Conservation (phyloP, 2,888 invertebrate species). For the Xestia sexstrigata region DNA sequence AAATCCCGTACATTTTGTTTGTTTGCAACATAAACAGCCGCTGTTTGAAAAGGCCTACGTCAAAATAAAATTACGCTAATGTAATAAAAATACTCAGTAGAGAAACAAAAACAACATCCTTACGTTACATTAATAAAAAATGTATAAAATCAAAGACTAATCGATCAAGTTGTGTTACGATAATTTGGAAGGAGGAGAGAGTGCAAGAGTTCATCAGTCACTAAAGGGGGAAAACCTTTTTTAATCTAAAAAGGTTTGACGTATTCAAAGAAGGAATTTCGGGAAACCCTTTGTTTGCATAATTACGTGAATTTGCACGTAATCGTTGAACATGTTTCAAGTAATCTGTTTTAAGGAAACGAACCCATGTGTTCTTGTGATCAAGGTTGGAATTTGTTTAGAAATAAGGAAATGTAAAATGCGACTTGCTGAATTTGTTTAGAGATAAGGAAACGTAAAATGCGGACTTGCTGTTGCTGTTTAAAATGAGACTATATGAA, state of each 20-base stretch:
- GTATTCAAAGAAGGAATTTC: background rate
- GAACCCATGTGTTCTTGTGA: background rate
- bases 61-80: background rate
- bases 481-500: background rate
- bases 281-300: conserved; percentile 22
- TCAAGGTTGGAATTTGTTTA: background rate
- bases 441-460: background rate
- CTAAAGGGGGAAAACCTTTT: conserved; percentile 13
- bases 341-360: background rate
- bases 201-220: conserved; percentile 52
- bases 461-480: background rate
- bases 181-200: conserved; percentile 30
- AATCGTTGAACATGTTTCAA: background rate
- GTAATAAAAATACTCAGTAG: background rate
- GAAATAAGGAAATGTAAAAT: background rate
- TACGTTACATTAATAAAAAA: background rate
- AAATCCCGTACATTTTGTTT: background rate
- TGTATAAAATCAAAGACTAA: conserved; percentile 16
- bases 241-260: conserved; percentile 11
- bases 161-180: conserved; percentile 41
- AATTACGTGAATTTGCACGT: conserved; percentile 19
- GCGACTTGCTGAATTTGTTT: background rate
- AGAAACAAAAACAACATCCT: background rate
- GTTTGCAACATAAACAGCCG: background rate
- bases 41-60: background rate